These are phyloP conservation scores for Drosophila pseudoananassae DNA, from an alignment of 1,140 invertebrate species.

Conservation along the genomic window DNA sequence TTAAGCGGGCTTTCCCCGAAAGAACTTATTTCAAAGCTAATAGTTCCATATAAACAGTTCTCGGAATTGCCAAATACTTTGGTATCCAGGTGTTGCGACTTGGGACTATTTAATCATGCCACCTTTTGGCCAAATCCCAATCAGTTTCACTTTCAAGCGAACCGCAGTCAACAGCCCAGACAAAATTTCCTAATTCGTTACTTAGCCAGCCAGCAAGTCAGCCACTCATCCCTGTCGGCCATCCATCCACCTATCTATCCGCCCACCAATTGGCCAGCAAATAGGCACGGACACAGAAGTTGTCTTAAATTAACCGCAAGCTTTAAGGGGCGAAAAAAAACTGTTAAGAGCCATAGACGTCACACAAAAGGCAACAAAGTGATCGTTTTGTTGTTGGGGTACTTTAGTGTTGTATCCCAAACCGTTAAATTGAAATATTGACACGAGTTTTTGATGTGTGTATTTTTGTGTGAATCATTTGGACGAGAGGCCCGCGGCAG, in stretches of 20 bases:
- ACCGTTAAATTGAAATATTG: constrained; percentile 79
- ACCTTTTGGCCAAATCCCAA: constrained; percentile 19
- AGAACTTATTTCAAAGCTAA: background rate
- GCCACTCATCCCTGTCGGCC: constrained; percentile 27
- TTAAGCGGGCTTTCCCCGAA: background rate
- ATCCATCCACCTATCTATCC: constrained; percentile 16
- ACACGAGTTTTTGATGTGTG: constrained; percentile 57
- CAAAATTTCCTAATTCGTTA: constrained; percentile 41
- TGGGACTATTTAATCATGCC: constrained; percentile 18
- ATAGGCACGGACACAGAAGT: constrained; percentile 63
- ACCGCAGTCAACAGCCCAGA: constrained; percentile 34
- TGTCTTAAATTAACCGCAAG: constrained; percentile 73
- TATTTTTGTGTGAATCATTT: constrained; percentile 43
- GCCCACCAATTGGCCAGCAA: constrained; percentile 52
- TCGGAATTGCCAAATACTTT: constrained; percentile 11
- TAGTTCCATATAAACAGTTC: background rate
- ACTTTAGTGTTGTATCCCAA: constrained; percentile 58
- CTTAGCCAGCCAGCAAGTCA: constrained; percentile 35
- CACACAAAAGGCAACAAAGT: constrained; percentile 61
- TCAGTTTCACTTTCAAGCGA: constrained; percentile 64
- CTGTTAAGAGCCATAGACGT: constrained; percentile 70
- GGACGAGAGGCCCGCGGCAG: constrained; percentile 13
- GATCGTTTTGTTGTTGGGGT: constrained; percentile 56
- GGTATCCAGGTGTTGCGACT: background rate
- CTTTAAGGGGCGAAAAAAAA: constrained; percentile 31